Evolutionary conservation across 1,140 invertebrate species (phyloP).

Genomic region (Rhagoletis pomonella): DNA sequence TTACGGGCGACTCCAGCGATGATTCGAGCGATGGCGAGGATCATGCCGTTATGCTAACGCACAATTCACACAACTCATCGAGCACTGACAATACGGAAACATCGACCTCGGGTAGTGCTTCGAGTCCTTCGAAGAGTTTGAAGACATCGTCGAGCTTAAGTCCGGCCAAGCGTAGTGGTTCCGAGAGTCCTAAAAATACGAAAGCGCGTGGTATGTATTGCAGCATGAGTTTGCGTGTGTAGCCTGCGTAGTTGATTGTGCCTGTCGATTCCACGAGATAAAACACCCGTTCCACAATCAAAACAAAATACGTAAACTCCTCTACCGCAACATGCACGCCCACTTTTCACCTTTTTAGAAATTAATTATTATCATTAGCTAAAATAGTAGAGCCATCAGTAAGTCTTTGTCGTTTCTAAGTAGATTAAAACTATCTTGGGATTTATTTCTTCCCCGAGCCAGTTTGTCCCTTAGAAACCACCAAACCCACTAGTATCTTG

Average conservation of each 20-base stretch:
- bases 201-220: slow-evolving; percentile 69
- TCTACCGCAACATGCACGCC: neutral
- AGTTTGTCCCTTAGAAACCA: too few species aligned
- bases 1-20: slow-evolving; percentile 95
- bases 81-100: slow-evolving; percentile 76
- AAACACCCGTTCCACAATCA: neutral
- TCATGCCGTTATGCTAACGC: slow-evolving; percentile 74
- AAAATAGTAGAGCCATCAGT: too few species aligned
- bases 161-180: slow-evolving; percentile 88
- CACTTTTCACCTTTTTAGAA: neutral
- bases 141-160: slow-evolving; percentile 89
- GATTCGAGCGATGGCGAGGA: slow-evolving; percentile 95
- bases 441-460: too few species aligned
- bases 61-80: slow-evolving; percentile 73
- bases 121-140: slow-evolving; percentile 88
- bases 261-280: neutral
- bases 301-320: neutral
- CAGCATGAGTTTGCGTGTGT: neutral
- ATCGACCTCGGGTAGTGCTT: slow-evolving; percentile 79
- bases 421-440: too few species aligned
- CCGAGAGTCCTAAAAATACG: slow-evolving; percentile 78
- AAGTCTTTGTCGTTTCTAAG: too few species aligned
- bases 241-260: slow-evolving; percentile 58
- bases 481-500: too few species aligned
- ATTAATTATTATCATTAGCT: too few species aligned